phyloP scores from a whole-genome alignment of 1,140 invertebrate species.

The Pomacea maculata region DNA sequence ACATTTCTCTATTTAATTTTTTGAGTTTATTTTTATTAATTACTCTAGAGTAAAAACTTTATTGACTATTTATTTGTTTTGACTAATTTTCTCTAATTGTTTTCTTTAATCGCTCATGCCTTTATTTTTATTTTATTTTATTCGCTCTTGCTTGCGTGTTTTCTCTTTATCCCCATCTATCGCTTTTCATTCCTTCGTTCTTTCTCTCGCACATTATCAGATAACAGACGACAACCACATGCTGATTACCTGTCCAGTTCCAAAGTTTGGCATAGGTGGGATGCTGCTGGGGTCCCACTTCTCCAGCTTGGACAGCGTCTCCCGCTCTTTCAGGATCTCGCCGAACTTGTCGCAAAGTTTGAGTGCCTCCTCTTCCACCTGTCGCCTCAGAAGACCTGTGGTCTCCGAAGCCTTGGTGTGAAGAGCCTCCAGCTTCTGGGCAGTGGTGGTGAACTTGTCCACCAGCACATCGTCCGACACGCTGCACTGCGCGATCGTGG shows the following conservation, averaged over 20 bases:
- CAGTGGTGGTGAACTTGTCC: slow-evolving; percentile 19
- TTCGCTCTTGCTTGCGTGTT: background rate
- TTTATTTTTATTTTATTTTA: background rate
- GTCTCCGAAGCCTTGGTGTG: slow-evolving; percentile 32
- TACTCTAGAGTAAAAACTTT: background rate
- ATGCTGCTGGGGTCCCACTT: background rate
- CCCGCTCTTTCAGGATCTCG: background rate
- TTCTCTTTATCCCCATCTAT: background rate
- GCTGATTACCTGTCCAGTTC: background rate
- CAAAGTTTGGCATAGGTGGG: background rate
- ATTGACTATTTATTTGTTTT: background rate
- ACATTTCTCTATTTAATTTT: background rate
- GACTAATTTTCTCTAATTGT: background rate
- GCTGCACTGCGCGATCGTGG: slow-evolving; percentile 34
- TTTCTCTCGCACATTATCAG: background rate
- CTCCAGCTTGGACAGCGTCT: background rate
- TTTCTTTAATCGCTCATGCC: background rate
- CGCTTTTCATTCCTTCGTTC: background rate
- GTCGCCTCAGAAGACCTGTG: slow-evolving; percentile 17
- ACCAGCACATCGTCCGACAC: slow-evolving; percentile 37
- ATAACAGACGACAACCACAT: background rate
- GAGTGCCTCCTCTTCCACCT: slow-evolving; percentile 23
- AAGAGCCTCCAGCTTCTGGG: slow-evolving; percentile 34
- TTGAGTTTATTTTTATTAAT: background rate
- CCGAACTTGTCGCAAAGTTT: background rate